Evolutionary conservation across 2,888 invertebrate species (phyloP).

Genomic region (Electrophaes corylata): DNA sequence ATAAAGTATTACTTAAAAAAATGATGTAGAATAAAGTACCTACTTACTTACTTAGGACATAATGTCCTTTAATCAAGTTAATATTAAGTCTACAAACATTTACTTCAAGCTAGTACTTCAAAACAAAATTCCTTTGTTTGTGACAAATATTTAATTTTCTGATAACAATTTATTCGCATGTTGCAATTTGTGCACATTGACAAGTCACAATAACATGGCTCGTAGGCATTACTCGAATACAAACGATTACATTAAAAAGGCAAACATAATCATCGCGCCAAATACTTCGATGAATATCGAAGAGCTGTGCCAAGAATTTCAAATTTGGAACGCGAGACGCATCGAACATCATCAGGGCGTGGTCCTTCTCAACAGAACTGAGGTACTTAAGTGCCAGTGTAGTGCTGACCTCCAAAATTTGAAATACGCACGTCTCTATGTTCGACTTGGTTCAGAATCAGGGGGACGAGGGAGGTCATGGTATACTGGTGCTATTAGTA

Average conservation of each 20-base stretch:
- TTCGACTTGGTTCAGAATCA: conserved; percentile 6
- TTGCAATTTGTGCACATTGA: conserved; percentile 14
- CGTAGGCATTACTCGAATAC: conserved; percentile 14
- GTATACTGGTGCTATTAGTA: conserved; percentile 20
- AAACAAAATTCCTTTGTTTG: background rate
- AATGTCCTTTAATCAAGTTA: too few relatives aligned
- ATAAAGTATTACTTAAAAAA: too few relatives aligned
- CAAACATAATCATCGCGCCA: conserved; percentile 17
- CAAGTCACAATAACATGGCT: conserved; percentile 7
- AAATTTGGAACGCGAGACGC: conserved; percentile 54
- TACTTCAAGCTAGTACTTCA: too few relatives aligned
- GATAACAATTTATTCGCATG: conserved; percentile 10
- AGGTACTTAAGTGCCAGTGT: conserved; percentile 39
- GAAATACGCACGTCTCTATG: conserved; percentile 23
- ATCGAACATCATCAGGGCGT: conserved; percentile 65
- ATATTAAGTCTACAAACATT: too few relatives aligned
- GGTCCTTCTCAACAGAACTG: conserved; percentile 44
- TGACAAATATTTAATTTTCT: conserved; percentile 5
- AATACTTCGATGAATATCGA: conserved; percentile 29
- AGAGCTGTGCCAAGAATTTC: conserved; percentile 59
- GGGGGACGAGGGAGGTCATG: conserved; percentile 13
- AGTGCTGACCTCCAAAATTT: conserved; percentile 45
- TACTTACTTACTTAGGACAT: too few relatives aligned
- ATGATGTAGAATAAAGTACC: too few relatives aligned
- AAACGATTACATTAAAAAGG: conserved; percentile 17